These are phyloP conservation scores for Urechis unicinctus DNA, from an alignment of 2,888 invertebrate species.

Conservation along the genomic window DNA sequence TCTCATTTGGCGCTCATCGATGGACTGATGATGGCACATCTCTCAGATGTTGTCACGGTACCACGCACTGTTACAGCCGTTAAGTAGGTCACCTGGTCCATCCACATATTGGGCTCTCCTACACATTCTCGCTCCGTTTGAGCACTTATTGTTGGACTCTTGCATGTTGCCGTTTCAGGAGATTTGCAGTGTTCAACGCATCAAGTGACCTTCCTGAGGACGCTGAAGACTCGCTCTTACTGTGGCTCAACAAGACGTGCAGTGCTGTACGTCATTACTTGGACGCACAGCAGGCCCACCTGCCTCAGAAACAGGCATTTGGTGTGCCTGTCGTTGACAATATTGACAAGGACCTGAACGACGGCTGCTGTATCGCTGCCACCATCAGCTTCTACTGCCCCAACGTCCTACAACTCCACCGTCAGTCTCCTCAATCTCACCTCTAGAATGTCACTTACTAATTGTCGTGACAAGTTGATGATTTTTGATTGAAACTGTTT, in stretches of 20 bases:
- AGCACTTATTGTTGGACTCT: too few relatives aligned
- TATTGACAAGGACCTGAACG: conserved; percentile 75
- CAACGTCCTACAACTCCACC: conserved; percentile 66
- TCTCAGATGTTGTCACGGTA: conserved; percentile 81
- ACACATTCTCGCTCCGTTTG: too few relatives aligned
- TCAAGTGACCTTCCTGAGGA: conserved; percentile 57
- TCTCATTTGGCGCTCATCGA: conserved; percentile 95
- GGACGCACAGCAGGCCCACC: not conserved
- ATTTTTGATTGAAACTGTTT: too few relatives aligned
- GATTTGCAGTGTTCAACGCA: conserved; percentile 58
- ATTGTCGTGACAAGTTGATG: too few relatives aligned
- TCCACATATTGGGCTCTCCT: not conserved
- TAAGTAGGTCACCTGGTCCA: conserved; percentile 51
- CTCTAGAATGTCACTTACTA: too few relatives aligned
- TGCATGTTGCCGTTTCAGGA: conserved; percentile 22
- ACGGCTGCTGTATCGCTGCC: conserved; percentile 81
- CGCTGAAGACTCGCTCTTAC: conserved; percentile 75
- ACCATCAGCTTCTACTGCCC: conserved; percentile 88
- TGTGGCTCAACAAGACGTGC: conserved; percentile 86
- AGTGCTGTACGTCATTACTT: not conserved
- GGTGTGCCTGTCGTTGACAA: conserved; percentile 60
- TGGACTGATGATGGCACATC: conserved; percentile 87
- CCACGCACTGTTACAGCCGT: conserved; percentile 82
- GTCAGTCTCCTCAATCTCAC: too few relatives aligned
- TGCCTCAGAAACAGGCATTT: not conserved